A percentile compares a stretch with the other conserved stretches of the same genome.
Conservation (phyloP, 92 coral and sea anemone species). For the Porites rus region DNA sequence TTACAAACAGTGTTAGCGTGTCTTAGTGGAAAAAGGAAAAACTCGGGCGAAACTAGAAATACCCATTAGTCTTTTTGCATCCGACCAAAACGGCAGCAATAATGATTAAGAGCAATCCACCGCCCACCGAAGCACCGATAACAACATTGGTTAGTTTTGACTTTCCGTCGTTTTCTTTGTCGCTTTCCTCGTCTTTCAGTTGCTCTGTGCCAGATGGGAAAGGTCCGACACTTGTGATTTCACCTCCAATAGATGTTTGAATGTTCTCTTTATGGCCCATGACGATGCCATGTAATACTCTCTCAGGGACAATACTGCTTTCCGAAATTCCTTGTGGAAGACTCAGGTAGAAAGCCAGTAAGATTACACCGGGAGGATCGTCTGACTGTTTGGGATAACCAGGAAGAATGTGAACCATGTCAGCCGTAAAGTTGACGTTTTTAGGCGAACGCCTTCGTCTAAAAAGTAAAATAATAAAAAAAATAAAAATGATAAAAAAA, state of each 20-base stretch:
- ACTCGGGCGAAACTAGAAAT: neutral
- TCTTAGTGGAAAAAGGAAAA: too few relatives aligned
- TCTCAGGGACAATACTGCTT: neutral
- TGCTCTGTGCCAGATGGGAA: neutral
- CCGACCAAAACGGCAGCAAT: neutral
- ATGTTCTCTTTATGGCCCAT: neutral
- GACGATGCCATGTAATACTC: slow-evolving; percentile 17
- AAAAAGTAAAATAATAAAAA: too few relatives aligned
- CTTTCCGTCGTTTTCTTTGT: neutral
- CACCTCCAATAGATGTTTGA: neutral
- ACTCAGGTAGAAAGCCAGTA: slow-evolving; percentile 16
- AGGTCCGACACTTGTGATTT: neutral
- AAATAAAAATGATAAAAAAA: neutral
- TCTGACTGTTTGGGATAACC: slow-evolving; percentile 22
- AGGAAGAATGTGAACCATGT: slow-evolving; percentile 35
- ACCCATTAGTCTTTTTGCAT: neutral
- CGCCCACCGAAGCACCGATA: neutral
- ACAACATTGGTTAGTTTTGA: neutral
- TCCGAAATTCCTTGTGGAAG: neutral
- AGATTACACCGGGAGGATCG: neutral
- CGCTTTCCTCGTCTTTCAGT: neutral
- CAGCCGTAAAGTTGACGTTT: neutral
- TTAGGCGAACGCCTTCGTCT: neutral
- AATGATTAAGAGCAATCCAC: neutral
- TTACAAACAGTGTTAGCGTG: too few relatives aligned